Conservation (phyloP, 2,797 vertebrate genomes). For the Sebastiscus tertius region DNA sequence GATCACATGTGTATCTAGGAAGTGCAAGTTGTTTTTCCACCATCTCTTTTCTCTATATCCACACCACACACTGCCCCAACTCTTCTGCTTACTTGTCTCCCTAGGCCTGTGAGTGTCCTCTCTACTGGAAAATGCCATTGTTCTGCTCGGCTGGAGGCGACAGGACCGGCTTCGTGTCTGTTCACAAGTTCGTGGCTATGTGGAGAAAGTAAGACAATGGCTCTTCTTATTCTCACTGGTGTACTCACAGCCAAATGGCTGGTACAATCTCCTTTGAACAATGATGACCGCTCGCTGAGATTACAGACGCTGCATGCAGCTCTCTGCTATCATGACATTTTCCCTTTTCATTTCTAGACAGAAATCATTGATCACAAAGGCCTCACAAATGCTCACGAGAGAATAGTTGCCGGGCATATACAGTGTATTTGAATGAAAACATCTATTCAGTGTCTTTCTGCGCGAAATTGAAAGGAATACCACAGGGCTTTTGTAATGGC, state of each 20-base stretch:
- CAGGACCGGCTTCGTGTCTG: conserved; percentile 92
- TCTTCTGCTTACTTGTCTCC: conserved; percentile 40
- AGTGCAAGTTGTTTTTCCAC: neutral
- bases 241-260: conserved; percentile 30
- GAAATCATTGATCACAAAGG: conserved; percentile 29
- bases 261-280: conserved; percentile 47
- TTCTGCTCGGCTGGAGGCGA: conserved; percentile 94
- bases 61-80: neutral
- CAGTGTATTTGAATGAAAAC: conserved; percentile 43
- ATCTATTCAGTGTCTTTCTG: conserved; percentile 45
- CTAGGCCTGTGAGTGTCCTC: conserved; percentile 94
- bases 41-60: neutral
- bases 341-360: conserved; percentile 44
- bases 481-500: conserved; percentile 37
- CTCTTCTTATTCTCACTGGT: conserved; percentile 53
- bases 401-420: neutral
- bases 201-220: conserved; percentile 95
- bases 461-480: conserved; percentile 36
- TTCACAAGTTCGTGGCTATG: conserved; percentile 97
- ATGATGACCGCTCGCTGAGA: conserved; percentile 44
- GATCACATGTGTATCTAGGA: neutral
- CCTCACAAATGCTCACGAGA: conserved; percentile 30
- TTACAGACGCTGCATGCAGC: conserved; percentile 23
- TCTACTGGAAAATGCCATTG: conserved; percentile 97
- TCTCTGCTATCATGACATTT: conserved; percentile 28